A percentile compares a stretch with the other conserved stretches of the same genome.
Conservation (phyloP, 1,140 invertebrate species). For the Drosophila bipectinata region DNA sequence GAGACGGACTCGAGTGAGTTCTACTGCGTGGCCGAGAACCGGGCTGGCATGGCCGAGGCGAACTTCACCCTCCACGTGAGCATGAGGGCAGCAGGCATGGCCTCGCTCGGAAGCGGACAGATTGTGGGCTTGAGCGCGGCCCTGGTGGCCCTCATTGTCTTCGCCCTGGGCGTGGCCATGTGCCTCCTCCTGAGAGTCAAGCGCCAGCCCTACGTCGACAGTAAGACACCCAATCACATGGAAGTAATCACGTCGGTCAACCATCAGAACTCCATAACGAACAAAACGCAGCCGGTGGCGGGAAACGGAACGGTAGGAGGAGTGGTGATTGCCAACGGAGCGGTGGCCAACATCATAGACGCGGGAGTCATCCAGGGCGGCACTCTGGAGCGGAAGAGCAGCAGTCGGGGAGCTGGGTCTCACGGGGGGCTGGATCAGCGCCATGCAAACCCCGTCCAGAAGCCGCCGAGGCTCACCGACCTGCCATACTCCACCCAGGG, state of each 20-base stretch:
- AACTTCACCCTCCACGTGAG: conserved; percentile 95
- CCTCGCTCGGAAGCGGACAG: conserved; percentile 91
- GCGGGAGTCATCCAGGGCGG: conserved; percentile 24
- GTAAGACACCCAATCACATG: conserved; percentile 89
- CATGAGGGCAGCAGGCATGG: conserved; percentile 90
- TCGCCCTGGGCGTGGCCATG: conserved; percentile 90
- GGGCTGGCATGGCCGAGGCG: conserved; percentile 94
- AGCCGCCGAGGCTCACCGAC: conserved; percentile 88
- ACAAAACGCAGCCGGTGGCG: conserved; percentile 84
- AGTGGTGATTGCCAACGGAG: conserved; percentile 79
- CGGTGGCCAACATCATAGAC: conserved; percentile 70
- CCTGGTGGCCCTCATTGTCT: conserved; percentile 90
- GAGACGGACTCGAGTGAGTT: conserved; percentile 95
- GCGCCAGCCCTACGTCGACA: conserved; percentile 88
- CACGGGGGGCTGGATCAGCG: conserved; percentile 83
- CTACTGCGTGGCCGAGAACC: conserved; percentile 95
- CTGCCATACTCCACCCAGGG: conserved; percentile 87
- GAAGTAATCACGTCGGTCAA: conserved; percentile 88
- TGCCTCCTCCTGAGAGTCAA: conserved; percentile 89
- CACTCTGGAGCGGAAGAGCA: conserved; percentile 72
- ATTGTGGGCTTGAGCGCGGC: conserved; percentile 94
- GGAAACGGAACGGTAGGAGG: conserved; percentile 85
- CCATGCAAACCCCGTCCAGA: conserved; percentile 88
- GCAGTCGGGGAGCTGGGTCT: conserved; percentile 17
- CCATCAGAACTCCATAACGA: conserved; percentile 84